Base-by-base conservation (phyloP, 1,140 invertebrate genomes). In the Hyles vespertilio region DNA sequence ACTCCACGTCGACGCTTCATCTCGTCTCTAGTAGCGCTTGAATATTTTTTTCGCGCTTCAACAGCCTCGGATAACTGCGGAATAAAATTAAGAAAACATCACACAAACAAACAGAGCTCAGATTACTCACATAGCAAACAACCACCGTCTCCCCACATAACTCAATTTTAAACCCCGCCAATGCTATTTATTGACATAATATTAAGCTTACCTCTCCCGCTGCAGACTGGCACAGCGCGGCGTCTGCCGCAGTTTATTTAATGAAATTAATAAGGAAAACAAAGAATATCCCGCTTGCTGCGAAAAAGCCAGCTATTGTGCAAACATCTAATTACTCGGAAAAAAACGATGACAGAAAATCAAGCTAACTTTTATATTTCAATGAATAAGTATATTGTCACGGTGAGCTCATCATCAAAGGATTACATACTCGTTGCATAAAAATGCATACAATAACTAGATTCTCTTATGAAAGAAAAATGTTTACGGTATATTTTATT, bases 1-100 rank as follows among this genome's bases (percentile, higher is more conserved):
- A 69, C 70, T 74, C 73, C 61, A 75, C 67, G 63, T 69, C 65
- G 70, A 63, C 57, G 76, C 68, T 74, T 74, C 71, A 73, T 75
- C 70, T 77, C 67, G 61, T 67, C 67, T 59, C 58, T 69, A 58
- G 63, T 65, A 58, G 58, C 58, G 65, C 59, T 63, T 53, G 70
- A 73, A 77, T 72, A 73, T 74, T 78, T 74, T 74, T 76, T 78
- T 77, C 72, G 58, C 77, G 69, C 64, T 70, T 52, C 59, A 72
- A 59, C 51, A 65, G 67, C 11, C 70, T 54, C 48, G 63, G 57
- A 74, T 73, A 77, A 53, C 52, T 59, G 62, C 33, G 47, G 47
- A 69, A 69, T 65, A 65, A 67, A 73, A 65, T 73, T 67, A 72
- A 46, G 56, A 65, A 72, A 71, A 69, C 65, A 69, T 53, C 70